These are phyloP conservation scores for Andrena camellia DNA, from an alignment of 2,888 invertebrate species.

Conservation along the genomic window DNA sequence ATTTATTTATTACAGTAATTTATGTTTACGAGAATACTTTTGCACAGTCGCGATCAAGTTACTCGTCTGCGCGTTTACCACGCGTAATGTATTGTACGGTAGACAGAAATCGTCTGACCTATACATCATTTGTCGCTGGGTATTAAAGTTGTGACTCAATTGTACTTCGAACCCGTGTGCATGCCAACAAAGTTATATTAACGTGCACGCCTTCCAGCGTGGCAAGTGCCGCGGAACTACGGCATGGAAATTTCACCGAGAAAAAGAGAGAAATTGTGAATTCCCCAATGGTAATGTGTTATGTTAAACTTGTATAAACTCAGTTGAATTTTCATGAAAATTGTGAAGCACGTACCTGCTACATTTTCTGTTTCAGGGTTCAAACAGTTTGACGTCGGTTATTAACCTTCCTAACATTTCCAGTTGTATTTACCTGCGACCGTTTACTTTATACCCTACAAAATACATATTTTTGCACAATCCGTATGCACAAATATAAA, in stretches of 20 bases:
- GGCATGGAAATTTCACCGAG: slow-evolving; percentile 13
- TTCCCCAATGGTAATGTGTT: slow-evolving; percentile 12
- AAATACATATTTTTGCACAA: too few relatives aligned
- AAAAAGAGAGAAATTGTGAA: slow-evolving; percentile 35
- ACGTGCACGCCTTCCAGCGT: neutral
- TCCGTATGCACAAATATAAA: too few relatives aligned
- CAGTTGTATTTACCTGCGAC: too few relatives aligned
- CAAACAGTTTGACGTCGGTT: neutral
- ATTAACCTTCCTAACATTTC: neutral
- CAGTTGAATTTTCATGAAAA: neutral
- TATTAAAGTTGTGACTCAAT: slow-evolving; percentile 56
- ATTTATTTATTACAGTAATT: slow-evolving; percentile 50
- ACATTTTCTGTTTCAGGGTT: neutral
- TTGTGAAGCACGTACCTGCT: neutral
- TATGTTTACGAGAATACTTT: slow-evolving; percentile 25
- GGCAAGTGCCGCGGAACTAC: neutral
- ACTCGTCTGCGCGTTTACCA: slow-evolving; percentile 24
- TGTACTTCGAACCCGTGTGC: slow-evolving; percentile 18
- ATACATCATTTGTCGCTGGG: slow-evolving; percentile 59
- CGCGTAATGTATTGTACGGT: slow-evolving; percentile 25
- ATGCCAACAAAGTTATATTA: slow-evolving; percentile 18
- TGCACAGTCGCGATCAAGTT: slow-evolving; percentile 7
- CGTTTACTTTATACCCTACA: too few relatives aligned
- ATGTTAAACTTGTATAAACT: slow-evolving; percentile 33
- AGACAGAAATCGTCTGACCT: slow-evolving; percentile 49